Percentiles rank a stretch among this genome's conserved stretches.
These are phyloP conservation scores for Monochamus saltuarius DNA, from an alignment of 1,140 invertebrate species.

Conservation along the genomic window DNA sequence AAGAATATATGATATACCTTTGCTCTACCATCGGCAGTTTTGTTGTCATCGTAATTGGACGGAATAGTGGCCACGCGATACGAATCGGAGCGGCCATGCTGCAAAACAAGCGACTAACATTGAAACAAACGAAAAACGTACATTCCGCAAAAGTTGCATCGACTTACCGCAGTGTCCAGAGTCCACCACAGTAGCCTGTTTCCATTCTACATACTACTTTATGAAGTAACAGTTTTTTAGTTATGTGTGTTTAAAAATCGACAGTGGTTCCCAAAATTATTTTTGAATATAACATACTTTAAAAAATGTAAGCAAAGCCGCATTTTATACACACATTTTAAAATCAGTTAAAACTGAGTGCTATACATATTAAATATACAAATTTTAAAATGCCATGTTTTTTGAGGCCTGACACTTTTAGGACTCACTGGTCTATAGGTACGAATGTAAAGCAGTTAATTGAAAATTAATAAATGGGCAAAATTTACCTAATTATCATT, in stretches of 20 bases:
- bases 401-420: too few species aligned
- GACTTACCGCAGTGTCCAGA: constrained; percentile 13
- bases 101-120: constrained; percentile 54
- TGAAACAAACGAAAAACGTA: constrained; percentile 19
- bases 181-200: background rate
- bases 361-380: too few species aligned
- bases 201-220: background rate
- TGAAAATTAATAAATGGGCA: too few species aligned
- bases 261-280: background rate
- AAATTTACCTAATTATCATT: constrained; percentile 5
- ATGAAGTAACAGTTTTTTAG: background rate
- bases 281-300: too few species aligned
- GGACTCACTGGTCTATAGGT: too few species aligned
- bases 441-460: too few species aligned
- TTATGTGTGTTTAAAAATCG: background rate
- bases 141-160: constrained; percentile 9
- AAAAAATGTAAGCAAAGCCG: too few species aligned
- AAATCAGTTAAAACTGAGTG: too few species aligned
- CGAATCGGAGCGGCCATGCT: constrained; percentile 91
- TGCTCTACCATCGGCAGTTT: constrained; percentile 86
- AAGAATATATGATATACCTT: constrained; percentile 63
- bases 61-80: constrained; percentile 90
- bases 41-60: constrained; percentile 88
- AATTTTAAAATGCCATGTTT: too few species aligned
- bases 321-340: too few species aligned